Percentiles rank a stretch among this genome's conserved stretches.
phyloP scores from a whole-genome alignment of 53 echinoderm and acorn worm genomes.

The Temnopleurus reevesii region DNA sequence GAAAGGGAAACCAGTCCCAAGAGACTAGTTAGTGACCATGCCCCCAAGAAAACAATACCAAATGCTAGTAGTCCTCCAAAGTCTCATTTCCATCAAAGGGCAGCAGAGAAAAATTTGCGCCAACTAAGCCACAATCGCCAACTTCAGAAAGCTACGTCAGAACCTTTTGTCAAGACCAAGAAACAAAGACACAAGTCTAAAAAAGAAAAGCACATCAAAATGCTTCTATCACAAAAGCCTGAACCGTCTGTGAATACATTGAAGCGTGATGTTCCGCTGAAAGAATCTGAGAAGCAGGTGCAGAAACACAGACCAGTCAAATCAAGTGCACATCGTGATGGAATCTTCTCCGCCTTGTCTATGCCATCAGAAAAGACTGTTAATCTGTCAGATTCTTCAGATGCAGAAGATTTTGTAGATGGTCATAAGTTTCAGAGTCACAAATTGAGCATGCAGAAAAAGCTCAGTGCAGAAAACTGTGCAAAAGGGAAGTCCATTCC shows the following conservation, averaged over 20 bases:
- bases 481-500: neutral
- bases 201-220: neutral
- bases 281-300: neutral
- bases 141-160: neutral
- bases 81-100: neutral
- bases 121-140: neutral
- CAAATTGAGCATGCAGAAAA: neutral
- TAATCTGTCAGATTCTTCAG: neutral
- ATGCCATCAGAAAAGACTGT: neutral
- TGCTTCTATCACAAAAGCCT: neutral
- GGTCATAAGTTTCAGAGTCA: neutral
- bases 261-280: neutral
- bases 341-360: neutral
- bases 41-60: neutral
- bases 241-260: neutral
- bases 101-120: slow-evolving; percentile 27
- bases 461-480: neutral
- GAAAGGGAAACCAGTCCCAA: neutral
- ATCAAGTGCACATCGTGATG: neutral
- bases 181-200: neutral
- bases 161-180: neutral
- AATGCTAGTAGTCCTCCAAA: neutral
- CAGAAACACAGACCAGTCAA: neutral
- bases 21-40: neutral
- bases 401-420: neutral